Conservation (phyloP, 2,797 vertebrate genomes). For the Mareca penelope region DNA sequence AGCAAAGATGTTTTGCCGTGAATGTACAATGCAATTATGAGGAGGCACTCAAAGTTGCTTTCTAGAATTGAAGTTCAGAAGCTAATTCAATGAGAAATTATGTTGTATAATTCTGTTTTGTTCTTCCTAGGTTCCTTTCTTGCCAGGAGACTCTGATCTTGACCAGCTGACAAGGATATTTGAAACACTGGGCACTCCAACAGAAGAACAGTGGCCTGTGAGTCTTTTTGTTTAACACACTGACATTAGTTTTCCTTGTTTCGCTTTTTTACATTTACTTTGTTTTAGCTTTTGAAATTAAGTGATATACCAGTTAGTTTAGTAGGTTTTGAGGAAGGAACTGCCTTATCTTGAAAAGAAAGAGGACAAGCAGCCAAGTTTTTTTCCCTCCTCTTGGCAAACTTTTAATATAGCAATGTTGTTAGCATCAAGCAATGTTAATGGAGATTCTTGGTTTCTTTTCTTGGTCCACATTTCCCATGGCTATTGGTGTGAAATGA, state of each 20-base stretch:
- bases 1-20: background rate
- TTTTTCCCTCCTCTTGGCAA: background rate
- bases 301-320: background rate
- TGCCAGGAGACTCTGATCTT: conserved; percentile 96
- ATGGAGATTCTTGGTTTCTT: background rate
- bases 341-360: background rate
- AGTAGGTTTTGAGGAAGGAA: background rate
- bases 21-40: background rate
- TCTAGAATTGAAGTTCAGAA: background rate
- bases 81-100: background rate
- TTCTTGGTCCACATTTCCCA: background rate
- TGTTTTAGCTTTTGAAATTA: background rate
- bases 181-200: conserved; percentile 95
- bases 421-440: background rate
- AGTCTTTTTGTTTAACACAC: conserved; percentile 54
- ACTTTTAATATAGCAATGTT: background rate
- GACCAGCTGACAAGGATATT: conserved; percentile 97
- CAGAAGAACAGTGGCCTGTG: conserved; percentile 95
- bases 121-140: conserved; percentile 89
- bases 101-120: background rate
- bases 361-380: background rate
- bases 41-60: background rate
- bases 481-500: background rate
- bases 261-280: background rate
- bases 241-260: background rate